A percentile compares a stretch with the other conserved stretches of the same genome.
These are phyloP conservation scores for Dasysyrphus albostriatus DNA, from an alignment of 2,888 invertebrate species.

Conservation along the genomic window DNA sequence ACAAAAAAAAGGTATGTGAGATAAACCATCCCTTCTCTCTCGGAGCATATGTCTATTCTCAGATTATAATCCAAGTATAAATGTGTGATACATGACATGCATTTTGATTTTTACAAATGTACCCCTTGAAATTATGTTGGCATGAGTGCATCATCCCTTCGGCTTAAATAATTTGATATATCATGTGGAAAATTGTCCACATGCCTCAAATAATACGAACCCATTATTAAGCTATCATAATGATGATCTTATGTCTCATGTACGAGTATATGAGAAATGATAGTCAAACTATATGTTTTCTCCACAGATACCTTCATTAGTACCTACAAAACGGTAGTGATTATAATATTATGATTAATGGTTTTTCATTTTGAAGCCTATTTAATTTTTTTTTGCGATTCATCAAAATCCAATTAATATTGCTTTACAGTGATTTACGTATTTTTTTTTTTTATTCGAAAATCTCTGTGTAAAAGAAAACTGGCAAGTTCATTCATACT, in stretches of 20 bases:
- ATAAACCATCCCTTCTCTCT: slow-evolving; percentile 23
- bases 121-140: slow-evolving; percentile 33
- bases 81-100: slow-evolving; percentile 51
- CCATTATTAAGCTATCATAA: slow-evolving; percentile 48
- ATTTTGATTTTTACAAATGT: slow-evolving; percentile 49
- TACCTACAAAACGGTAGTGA: not conserved
- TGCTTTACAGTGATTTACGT: not conserved
- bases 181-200: slow-evolving; percentile 68
- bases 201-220: slow-evolving; percentile 30
- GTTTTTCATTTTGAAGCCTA: not conserved
- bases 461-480: not conserved
- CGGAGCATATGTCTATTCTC: slow-evolving; percentile 20
- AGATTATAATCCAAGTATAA: slow-evolving; percentile 20
- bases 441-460: not conserved
- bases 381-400: not conserved
- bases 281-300: not conserved
- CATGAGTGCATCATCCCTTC: slow-evolving; percentile 24
- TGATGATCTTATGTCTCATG: slow-evolving; percentile 26
- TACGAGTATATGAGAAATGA: not conserved
- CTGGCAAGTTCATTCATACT: not conserved
- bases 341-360: not conserved
- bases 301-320: not conserved
- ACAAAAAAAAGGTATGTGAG: not conserved
- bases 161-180: slow-evolving; percentile 45
- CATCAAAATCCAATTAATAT: slow-evolving; percentile 1